These are phyloP conservation scores for Blera fallax DNA, from an alignment of 2,888 invertebrate species.

Conservation along the genomic window DNA sequence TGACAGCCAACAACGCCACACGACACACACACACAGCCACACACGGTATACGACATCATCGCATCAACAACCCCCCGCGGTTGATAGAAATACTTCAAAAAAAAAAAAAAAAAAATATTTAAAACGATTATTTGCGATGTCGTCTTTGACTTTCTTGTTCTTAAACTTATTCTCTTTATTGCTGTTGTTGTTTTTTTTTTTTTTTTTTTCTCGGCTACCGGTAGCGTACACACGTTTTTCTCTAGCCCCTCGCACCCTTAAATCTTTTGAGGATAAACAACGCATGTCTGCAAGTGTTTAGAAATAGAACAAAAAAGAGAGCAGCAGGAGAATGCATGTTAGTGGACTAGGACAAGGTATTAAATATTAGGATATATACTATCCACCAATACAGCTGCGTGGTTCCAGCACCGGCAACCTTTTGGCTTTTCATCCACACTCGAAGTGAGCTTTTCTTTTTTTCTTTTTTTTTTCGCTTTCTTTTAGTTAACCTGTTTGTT, in stretches of 20 bases:
- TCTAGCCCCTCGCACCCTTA: background rate
- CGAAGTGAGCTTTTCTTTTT: conserved; percentile 34
- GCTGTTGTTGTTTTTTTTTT: background rate
- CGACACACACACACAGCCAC: background rate
- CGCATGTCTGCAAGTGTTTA: conserved; percentile 42
- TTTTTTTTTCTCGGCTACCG: background rate
- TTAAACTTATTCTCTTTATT: too few species aligned
- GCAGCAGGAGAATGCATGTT: conserved; percentile 43
- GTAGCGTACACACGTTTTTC: background rate
- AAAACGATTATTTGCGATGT: conserved; percentile 23
- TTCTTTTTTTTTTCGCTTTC: conserved; percentile 43
- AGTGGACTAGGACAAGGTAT: conserved; percentile 65
- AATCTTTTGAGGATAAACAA: background rate
- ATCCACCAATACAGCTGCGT: background rate
- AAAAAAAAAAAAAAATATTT: background rate
- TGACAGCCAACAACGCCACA: background rate
- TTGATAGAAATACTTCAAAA: background rate
- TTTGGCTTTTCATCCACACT: conserved; percentile 18
- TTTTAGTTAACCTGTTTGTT: conserved; percentile 66
- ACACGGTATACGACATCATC: background rate
- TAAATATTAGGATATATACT: conserved; percentile 29
- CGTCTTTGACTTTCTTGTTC: background rate
- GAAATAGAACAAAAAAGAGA: conserved; percentile 28
- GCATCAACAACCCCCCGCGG: background rate
- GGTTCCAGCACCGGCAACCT: conserved; percentile 7